Base-by-base conservation (phyloP, 1,140 invertebrate species). In the Eubasilissa regina region DNA sequence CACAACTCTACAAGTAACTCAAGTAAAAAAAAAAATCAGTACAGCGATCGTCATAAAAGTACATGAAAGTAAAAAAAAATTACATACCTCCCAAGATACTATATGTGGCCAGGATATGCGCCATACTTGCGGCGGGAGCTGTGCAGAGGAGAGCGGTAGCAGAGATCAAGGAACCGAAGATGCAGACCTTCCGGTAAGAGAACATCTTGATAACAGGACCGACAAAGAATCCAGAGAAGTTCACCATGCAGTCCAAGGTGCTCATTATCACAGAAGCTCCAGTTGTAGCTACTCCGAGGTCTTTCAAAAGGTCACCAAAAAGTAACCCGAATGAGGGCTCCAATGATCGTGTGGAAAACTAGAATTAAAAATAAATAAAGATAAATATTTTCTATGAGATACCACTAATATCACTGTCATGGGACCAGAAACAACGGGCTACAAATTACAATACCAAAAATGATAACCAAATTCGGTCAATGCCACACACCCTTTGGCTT, bases 251-350 rank as follows among this genome's bases (percentile, higher is more conserved):
- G 85, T 94, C 94, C 74, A 94, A 86, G 13, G 93, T 91, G 85
- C 93, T 93, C 87, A 94, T 92, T 80, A 95, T 94, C 10, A 94
- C 84, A 0, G 94, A 92, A 0, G 93, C 93, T 19, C 93, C 92
- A 0, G 93, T 94, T 0, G 94, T 95, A 48, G 91, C 91, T 8
- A 94, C 91, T 0, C 91, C 87, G 7, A 95, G 87, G 64, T 93
- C 90, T 53, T 89, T 86, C 10, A 95, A 85, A 7, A 93, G 88
- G 84, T 94, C 93, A 58, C 93, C 92, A 84, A 95, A 95, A 4
- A 95, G 90, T 15, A 95, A 86, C 11, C 94, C 94, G 83, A 95
- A 95, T 0, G 94, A 95, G 66, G 93, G 93, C 84, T 95, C 94
- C 78, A 95, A 90, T 9, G 94, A 94, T 84, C 93, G 89, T 43